A percentile compares a stretch with the other conserved stretches of the same genome.
Conservation (phyloP, 2,113 vertebrate species). For the Atlantisia rogersi region DNA sequence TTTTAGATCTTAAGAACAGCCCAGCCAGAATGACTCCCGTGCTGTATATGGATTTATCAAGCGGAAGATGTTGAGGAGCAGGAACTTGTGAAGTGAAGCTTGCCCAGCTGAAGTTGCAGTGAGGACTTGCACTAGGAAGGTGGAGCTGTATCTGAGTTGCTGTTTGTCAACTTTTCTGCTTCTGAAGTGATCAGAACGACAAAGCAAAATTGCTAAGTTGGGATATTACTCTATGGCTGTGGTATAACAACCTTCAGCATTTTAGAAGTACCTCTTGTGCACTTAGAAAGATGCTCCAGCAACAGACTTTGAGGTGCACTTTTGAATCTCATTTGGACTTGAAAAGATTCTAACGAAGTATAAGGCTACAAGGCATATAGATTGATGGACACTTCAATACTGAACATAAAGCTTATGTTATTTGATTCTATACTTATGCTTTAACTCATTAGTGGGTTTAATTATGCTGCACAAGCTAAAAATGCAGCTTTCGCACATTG, state of each 20-base stretch:
- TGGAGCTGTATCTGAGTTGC: neutral
- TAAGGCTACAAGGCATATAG: neutral
- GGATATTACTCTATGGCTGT: neutral
- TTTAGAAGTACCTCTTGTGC: neutral
- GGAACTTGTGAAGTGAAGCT: neutral
- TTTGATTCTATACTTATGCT: neutral
- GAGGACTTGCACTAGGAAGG: neutral
- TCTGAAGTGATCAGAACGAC: neutral
- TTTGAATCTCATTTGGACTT: neutral
- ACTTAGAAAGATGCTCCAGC: neutral
- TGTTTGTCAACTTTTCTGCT: neutral
- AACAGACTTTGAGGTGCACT: neutral
- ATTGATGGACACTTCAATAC: neutral
- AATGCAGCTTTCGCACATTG: neutral
- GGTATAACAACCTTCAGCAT: neutral
- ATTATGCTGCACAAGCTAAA: neutral
- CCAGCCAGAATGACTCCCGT: neutral
- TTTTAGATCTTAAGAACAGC: neutral
- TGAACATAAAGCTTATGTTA: neutral
- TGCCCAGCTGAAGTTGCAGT: neutral
- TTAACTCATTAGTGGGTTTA: slow-evolving; percentile 3
- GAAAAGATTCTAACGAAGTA: neutral
- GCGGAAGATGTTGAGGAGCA: neutral
- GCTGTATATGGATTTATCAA: neutral
- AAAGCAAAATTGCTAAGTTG: neutral